These are phyloP conservation scores for Protobothrops mucrosquamatus DNA, from an alignment of 2,113 vertebrate species.

Conservation along the genomic window DNA sequence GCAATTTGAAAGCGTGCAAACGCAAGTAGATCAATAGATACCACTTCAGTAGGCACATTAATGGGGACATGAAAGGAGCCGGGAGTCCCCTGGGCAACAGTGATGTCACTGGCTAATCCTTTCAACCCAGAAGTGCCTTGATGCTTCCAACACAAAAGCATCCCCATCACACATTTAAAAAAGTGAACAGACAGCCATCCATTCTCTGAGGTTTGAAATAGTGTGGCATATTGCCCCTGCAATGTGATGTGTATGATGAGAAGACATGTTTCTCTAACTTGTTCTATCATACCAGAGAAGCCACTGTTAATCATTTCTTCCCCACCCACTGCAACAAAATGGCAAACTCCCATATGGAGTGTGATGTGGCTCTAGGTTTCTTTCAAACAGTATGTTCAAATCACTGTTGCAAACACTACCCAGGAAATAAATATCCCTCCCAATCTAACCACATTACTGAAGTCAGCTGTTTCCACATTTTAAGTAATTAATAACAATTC, in stretches of 20 bases:
- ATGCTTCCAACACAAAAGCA: neutral
- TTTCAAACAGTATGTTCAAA: neutral
- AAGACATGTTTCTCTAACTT: neutral
- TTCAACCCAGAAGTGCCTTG: neutral
- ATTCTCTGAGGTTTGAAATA: neutral
- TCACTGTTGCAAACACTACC: neutral
- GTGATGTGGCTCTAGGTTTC: neutral
- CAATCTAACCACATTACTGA: neutral
- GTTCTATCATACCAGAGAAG: neutral
- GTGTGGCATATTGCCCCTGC: neutral
- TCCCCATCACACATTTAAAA: neutral
- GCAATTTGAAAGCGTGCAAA: no score
- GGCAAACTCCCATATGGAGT: neutral
- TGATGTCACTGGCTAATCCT: neutral
- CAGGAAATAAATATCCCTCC: neutral
- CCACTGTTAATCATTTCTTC: neutral
- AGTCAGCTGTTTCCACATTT: conserved; percentile 24
- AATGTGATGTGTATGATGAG: neutral
- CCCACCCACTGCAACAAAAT: neutral
- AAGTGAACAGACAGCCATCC: neutral
- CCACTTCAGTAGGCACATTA: no score
- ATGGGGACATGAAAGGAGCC: no score
- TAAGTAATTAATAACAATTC: conserved; percentile 52
- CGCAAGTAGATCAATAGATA: no score
- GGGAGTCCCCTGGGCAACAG: neutral